Percentiles rank a stretch among this genome's conserved stretches.
These are phyloP conservation scores for Pocillopora grandis DNA, from an alignment of 92 coral and sea anemone species.

Conservation along the genomic window DNA sequence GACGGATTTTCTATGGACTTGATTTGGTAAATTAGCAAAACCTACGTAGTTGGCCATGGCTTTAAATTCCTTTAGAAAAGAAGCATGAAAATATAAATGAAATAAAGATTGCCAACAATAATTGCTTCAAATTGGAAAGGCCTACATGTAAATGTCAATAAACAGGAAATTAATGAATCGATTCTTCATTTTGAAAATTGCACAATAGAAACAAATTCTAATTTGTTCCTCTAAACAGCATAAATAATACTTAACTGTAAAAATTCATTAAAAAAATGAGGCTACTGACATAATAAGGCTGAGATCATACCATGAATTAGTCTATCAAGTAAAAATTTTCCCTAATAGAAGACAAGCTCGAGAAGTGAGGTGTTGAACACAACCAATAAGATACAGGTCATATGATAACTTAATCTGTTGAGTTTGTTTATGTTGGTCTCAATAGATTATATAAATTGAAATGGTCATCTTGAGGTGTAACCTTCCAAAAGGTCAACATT, in stretches of 20 bases:
- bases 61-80: slow-evolving; percentile 24
- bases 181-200: not conserved
- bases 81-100: not conserved
- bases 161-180: slow-evolving; percentile 20
- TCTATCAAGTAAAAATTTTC: not conserved
- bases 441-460: not conserved
- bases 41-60: slow-evolving; percentile 89
- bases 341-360: too few relatives aligned
- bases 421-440: not conserved
- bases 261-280: not conserved
- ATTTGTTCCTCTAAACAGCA: not conserved
- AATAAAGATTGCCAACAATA: not conserved
- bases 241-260: not conserved
- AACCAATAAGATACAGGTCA: not conserved
- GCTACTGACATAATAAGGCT: not conserved
- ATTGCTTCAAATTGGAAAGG: not conserved
- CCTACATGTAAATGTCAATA: not conserved
- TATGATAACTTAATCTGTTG: not conserved
- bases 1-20: slow-evolving; percentile 97
- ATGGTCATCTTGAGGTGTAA: not conserved
- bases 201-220: not conserved
- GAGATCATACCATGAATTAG: not conserved
- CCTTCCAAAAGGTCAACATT: slow-evolving; percentile 3
- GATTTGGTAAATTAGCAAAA: slow-evolving; percentile 98
- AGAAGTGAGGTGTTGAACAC: not conserved